A percentile compares a stretch with the other conserved stretches of the same genome.
Conservation (phyloP, 2,113 vertebrate species). For the Mastomys coucha region DNA sequence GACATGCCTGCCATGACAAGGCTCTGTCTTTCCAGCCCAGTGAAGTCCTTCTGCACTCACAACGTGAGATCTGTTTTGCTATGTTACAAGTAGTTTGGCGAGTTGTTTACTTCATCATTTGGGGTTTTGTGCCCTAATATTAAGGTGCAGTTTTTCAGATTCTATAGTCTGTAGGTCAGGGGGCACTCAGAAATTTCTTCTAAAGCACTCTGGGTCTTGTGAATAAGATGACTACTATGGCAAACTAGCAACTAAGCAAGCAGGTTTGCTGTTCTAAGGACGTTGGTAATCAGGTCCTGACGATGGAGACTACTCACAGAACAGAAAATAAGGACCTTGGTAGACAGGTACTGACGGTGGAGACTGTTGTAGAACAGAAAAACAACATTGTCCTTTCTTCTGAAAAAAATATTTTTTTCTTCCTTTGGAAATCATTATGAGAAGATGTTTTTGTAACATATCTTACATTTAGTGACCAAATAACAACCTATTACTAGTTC, state of each 20-base stretch:
- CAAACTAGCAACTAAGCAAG: neutral
- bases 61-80: neutral
- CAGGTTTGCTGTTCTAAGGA: neutral
- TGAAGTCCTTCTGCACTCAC: neutral
- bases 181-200: neutral
- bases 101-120: neutral
- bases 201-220: slow-evolving; percentile 46
- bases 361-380: neutral
- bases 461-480: slow-evolving; percentile 21
- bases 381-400: neutral
- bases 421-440: slow-evolving; percentile 25
- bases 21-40: neutral
- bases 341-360: slow-evolving; percentile 1
- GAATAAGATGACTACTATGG: slow-evolving; percentile 9
- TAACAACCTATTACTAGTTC: neutral
- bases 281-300: neutral
- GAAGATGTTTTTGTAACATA: neutral
- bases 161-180: neutral
- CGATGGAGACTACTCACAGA: neutral
- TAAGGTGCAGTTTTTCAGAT: neutral
- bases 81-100: neutral
- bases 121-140: neutral
- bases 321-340: neutral
- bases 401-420: neutral
- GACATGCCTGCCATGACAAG: neutral